These are phyloP conservation scores for Petrocephalus zakoni DNA, from an alignment of 2,113 vertebrate species.

Conservation along the genomic window DNA sequence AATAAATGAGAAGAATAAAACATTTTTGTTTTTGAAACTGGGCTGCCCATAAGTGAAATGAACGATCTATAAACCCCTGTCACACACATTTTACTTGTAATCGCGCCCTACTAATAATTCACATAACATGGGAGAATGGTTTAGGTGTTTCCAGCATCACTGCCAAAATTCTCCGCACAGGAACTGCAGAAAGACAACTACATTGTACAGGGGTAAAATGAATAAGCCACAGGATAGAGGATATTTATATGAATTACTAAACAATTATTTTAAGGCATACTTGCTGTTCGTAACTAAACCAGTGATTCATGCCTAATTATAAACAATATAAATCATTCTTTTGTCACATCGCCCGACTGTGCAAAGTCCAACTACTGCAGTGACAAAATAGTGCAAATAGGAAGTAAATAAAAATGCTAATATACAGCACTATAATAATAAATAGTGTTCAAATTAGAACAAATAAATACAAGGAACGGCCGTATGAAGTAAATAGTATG, in stretches of 20 bases:
- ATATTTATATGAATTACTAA: neutral
- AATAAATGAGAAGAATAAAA: slow-evolving; percentile 6
- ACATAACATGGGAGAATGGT: neutral
- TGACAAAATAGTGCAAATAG: neutral
- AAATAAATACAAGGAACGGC: neutral
- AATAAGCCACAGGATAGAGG: neutral
- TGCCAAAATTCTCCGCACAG: neutral
- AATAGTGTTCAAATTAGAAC: neutral
- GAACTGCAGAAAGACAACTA: neutral
- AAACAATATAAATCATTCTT: neutral
- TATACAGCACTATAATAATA: neutral
- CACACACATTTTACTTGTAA: slow-evolving; percentile 16
- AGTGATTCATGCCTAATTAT: neutral
- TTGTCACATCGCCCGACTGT: neutral
- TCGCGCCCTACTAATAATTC: slow-evolving; percentile 5
- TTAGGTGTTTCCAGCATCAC: neutral
- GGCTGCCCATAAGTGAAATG: neutral
- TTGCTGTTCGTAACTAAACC: neutral
- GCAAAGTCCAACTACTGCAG: neutral
- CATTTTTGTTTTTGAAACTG: neutral
- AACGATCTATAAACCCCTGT: neutral
- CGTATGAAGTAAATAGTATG: neutral
- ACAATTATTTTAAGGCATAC: neutral
- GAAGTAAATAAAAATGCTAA: neutral
- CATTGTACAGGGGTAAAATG: neutral